phyloP scores from a whole-genome alignment of 2,888 invertebrate genomes.

The Elgonia sp. region DNA sequence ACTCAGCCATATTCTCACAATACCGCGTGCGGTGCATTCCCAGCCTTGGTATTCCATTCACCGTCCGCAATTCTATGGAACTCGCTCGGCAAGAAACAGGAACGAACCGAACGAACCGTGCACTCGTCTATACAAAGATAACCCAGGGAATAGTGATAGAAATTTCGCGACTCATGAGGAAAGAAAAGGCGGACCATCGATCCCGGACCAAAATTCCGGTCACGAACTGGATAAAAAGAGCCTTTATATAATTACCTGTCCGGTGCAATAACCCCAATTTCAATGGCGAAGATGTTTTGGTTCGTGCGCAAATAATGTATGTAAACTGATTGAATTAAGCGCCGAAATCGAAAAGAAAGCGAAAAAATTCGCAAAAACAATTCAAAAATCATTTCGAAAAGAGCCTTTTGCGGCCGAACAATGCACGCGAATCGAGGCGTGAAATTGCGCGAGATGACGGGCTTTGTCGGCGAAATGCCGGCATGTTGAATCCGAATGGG shows the following conservation, averaged over 20 bases:
- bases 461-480: conserved; percentile 66
- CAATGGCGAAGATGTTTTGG: conserved; percentile 41
- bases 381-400: conserved; percentile 56
- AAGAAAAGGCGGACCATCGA: conserved; percentile 26
- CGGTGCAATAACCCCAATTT: conserved; percentile 81
- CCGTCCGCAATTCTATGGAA: conserved; percentile 51
- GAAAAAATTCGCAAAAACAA: conserved; percentile 59
- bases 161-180: conserved; percentile 48
- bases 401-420: conserved; percentile 63
- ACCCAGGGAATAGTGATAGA: conserved; percentile 51
- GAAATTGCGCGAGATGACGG: conserved; percentile 70
- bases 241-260: conserved; percentile 83
- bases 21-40: conserved; percentile 49
- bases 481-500: conserved; percentile 42
- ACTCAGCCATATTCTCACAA: conserved; percentile 73
- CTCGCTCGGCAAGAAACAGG: conserved; percentile 76
- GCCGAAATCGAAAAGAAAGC: conserved; percentile 20
- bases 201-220: conserved; percentile 19
- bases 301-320: conserved; percentile 58
- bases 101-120: conserved; percentile 71
- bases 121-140: conserved; percentile 59
- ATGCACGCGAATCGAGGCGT: conserved; percentile 63
- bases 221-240: conserved; percentile 72
- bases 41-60: conserved; percentile 62
- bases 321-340: conserved; percentile 49